Evolutionary conservation across 2,113 vertebrate genomes (phyloP), one percentile per base, ranked within the genome.

Genomic region (Zapus hudsonius): DNA sequence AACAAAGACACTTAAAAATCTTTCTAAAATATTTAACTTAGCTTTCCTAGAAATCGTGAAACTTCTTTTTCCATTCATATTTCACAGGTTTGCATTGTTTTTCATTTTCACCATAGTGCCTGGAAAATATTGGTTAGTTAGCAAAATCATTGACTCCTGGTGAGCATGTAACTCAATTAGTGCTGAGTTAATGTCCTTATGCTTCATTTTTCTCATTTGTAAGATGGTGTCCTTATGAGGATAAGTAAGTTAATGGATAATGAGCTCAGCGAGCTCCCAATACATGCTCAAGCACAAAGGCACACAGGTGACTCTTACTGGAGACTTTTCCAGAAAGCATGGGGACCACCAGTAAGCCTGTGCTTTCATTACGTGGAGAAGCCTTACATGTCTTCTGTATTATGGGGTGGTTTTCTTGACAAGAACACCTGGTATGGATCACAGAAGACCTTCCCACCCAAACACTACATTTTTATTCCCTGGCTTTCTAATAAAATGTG

Each of bases 11-110:
- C 47, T 47, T 47, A 47, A 47, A n/a, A 72, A 72, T 76, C 44
- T 93, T 89, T 80, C 38, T 25, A 94, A 79, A 91, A 38, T 10
- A 70, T 75, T 67, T 22, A 42, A 70, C 7, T 78, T 61, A 47
- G 40, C 84, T 95, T 92, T 80, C 87, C 91, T 20, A 91, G 64
- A 92, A 63, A 94, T 63, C 74, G 69, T 36, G n/a, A 93, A 59
- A 55, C 38, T 79, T 79, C 52, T 81, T 81, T 85, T 88, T 57
- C 79, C 19, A 69, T 44, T 69, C 63, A 25, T 79, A 84, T 87
- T 94, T 91, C 42, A 82, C 38, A 70, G 69, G 23, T 27, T 91
- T 94, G 72, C 12, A 47, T 64, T 91, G 55, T 66, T 73, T 91
- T 88, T 90, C 64, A 84, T 79, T 90, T 36, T 57, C 7, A 88